Percentiles rank a stretch among this genome's conserved stretches.
Conservation (phyloP, 37 sponge, comb jelly and placozoan genomes). For the Theonella swinhoei region DNA sequence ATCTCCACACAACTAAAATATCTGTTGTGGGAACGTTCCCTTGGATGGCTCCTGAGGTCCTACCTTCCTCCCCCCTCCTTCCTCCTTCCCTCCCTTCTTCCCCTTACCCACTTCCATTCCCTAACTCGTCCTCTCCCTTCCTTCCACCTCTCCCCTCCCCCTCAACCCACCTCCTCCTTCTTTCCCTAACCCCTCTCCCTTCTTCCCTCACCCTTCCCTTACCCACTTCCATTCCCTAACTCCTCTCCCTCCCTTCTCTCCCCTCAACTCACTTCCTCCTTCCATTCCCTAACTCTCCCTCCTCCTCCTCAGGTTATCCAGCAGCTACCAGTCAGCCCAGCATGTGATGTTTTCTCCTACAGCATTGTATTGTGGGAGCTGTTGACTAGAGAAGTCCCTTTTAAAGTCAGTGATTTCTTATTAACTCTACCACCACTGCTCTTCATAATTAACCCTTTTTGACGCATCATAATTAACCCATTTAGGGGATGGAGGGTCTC, state of each 20-base stretch:
- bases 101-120: not conserved
- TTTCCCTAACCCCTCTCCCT: not conserved
- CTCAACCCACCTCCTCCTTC: not conserved
- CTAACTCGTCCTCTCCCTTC: not conserved
- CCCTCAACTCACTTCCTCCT: not conserved
- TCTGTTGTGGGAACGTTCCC: conserved; percentile 92
- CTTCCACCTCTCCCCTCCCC: not conserved
- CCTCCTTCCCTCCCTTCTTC: not conserved
- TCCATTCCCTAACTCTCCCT: not conserved
- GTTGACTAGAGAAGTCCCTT: conserved; percentile 86
- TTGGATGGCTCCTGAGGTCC: conserved; percentile 96
- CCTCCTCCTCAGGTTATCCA: conserved; percentile 70
- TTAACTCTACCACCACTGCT: too few relatives aligned
- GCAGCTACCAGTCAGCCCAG: conserved; percentile 56
- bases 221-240: not conserved
- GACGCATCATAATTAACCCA: too few relatives aligned
- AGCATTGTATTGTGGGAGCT: conserved; percentile 94
- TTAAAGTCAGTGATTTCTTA: conserved; percentile 8
- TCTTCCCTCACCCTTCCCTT: not conserved
- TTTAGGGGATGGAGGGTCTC: conserved; percentile 78
- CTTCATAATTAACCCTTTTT: too few relatives aligned
- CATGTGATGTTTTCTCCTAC: conserved; percentile 86
- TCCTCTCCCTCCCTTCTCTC: not conserved
- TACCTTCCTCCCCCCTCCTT: not conserved
- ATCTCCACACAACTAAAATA: conserved; percentile 79